phyloP scores from a whole-genome alignment of 2,113 vertebrate genomes.

The Dasyurus viverrinus region DNA sequence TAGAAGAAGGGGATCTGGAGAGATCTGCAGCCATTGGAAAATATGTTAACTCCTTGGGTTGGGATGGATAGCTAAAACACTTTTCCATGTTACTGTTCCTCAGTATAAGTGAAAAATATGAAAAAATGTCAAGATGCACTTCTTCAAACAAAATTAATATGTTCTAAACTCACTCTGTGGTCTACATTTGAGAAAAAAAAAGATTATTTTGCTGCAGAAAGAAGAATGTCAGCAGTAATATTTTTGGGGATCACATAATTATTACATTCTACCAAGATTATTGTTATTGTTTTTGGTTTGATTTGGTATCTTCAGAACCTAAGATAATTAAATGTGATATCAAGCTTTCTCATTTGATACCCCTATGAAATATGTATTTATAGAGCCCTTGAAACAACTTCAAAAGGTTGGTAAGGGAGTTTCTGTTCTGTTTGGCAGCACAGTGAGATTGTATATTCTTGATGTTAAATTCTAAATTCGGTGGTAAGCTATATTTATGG shows the following conservation, averaged over 20 bases:
- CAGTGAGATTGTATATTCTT: neutral
- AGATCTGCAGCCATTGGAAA: neutral
- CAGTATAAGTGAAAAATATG: neutral
- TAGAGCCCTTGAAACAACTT: neutral
- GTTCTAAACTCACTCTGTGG: neutral
- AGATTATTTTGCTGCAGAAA: neutral
- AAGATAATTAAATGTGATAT: neutral
- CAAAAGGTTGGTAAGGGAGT: neutral
- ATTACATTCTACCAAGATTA: constrained; percentile 2
- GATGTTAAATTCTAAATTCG: neutral
- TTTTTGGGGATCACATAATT: neutral
- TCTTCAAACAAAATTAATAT: neutral
- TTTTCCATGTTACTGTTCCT: neutral
- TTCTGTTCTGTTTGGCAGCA: neutral
- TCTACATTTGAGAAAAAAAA: neutral
- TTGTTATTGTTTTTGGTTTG: constrained; percentile 20
- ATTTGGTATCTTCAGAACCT: constrained; percentile 28
- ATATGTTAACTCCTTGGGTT: neutral
- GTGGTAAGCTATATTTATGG: neutral
- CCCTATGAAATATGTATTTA: constrained; percentile 15
- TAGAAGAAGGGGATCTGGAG: neutral
- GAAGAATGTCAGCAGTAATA: neutral
- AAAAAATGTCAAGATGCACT: neutral
- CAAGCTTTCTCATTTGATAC: constrained; percentile 1
- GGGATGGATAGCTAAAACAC: neutral